Percentiles rank a stretch among this genome's conserved stretches.
These are phyloP conservation scores for Brachymystax lenok DNA, from an alignment of 2,797 vertebrate genomes.

Conservation along the genomic window DNA sequence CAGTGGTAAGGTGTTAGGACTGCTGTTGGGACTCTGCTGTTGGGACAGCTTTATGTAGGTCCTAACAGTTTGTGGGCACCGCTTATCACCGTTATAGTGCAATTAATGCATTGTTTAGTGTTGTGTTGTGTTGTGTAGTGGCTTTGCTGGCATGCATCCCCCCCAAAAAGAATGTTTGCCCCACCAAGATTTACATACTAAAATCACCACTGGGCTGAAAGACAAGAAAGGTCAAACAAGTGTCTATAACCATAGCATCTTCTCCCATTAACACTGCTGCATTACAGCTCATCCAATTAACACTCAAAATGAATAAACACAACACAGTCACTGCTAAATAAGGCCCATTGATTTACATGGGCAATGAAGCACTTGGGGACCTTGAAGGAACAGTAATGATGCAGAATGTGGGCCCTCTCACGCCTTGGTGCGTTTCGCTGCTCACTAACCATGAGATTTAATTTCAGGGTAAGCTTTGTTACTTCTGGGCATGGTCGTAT, in stretches of 20 bases:
- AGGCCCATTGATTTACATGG: background rate
- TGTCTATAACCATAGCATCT: slow-evolving; percentile 4
- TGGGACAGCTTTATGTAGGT: no score
- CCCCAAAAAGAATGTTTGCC: no score
- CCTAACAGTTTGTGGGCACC: no score
- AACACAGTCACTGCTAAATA: background rate
- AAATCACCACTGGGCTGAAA: slow-evolving; percentile 11
- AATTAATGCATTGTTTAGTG: no score
- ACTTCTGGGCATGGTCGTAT: slow-evolving; percentile 51
- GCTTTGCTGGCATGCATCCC: no score
- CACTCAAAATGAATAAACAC: slow-evolving; percentile 12
- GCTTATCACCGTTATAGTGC: no score
- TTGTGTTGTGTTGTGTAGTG: no score
- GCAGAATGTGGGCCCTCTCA: background rate
- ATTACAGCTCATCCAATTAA: slow-evolving; percentile 30
- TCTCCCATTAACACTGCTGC: slow-evolving; percentile 12
- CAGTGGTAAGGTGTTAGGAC: no score
- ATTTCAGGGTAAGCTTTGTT: slow-evolving; percentile 44
- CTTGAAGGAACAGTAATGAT: slow-evolving; percentile 16
- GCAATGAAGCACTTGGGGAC: slow-evolving; percentile 20
- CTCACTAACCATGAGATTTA: slow-evolving; percentile 53
- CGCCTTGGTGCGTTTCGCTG: background rate
- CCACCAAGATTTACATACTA: no score
- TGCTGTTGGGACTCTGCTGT: no score
- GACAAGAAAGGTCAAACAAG: slow-evolving; percentile 32